phyloP scores from a whole-genome alignment of 2,797 vertebrate species.

The Amazona ochrocephala region DNA sequence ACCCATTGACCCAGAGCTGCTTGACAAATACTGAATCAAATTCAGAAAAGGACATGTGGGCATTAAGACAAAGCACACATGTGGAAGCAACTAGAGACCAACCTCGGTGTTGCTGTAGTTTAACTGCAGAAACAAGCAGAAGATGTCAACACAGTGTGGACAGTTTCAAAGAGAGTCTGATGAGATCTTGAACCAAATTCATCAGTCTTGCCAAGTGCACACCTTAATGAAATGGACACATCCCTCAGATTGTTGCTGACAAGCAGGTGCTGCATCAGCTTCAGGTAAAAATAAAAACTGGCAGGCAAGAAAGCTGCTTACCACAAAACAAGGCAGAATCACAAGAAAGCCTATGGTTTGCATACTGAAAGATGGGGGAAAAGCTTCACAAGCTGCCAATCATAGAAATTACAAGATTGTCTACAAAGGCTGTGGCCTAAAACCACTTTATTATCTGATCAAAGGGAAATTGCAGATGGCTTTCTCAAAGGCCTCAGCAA shows the following conservation, averaged over 20 bases:
- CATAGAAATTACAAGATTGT: neutral
- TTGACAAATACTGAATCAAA: neutral
- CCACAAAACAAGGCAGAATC: neutral
- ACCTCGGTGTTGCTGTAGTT: fast-evolving
- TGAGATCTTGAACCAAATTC: neutral
- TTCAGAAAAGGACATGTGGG: neutral
- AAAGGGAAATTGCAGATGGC: neutral
- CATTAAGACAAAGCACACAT: neutral
- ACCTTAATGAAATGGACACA: neutral
- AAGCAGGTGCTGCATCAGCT: neutral
- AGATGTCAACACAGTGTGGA: neutral
- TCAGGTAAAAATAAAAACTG: conserved; percentile 2
- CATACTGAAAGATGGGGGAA: neutral
- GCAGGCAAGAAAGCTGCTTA: neutral
- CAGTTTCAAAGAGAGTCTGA: neutral
- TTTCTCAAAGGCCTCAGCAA: neutral
- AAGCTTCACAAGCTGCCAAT: neutral
- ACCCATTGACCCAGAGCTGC: neutral
- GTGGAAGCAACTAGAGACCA: neutral
- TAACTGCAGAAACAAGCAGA: neutral
- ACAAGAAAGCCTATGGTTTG: neutral
- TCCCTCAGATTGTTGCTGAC: neutral
- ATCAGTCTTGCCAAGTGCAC: neutral
- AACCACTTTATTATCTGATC: neutral
- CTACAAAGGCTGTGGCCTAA: neutral